A percentile compares a stretch with the other conserved stretches of the same genome.
Evolutionary conservation across 2,888 invertebrate genomes (phyloP).

Genomic region (Neria commutata): DNA sequence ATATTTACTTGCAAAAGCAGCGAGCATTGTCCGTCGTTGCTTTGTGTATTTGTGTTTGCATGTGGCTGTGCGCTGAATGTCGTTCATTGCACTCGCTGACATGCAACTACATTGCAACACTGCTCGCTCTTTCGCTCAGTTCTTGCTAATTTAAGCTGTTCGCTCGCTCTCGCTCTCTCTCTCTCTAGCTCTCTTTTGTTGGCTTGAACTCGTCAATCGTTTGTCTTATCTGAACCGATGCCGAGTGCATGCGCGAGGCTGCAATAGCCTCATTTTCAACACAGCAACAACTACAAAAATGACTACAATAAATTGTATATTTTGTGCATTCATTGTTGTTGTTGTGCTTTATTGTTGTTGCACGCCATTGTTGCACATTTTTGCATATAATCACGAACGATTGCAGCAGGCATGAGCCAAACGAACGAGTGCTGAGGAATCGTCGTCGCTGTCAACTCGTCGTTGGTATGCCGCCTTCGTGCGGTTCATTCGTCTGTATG

Average conservation of each 20-base stretch:
- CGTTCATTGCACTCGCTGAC: constrained; percentile 56
- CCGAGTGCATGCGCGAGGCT: constrained; percentile 1
- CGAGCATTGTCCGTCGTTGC: not conserved
- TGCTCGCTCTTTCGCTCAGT: no score
- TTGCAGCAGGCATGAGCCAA: no score
- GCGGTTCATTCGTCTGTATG: not conserved
- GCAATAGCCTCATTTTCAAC: constrained; percentile 44
- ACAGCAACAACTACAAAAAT: no score
- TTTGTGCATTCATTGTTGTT: no score
- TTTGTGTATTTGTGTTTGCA: not conserved
- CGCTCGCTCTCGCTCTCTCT: no score
- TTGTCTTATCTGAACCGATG: no score
- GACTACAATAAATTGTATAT: no score
- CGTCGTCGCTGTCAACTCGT: constrained; percentile 6
- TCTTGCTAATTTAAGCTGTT: no score
- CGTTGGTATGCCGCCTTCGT: constrained; percentile 17
- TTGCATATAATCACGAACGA: constrained; percentile 35
- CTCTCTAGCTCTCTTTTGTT: no score
- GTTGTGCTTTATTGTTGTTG: constrained; percentile 9
- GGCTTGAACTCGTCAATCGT: not conserved
- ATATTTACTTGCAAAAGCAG: constrained; percentile 9
- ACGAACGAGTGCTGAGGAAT: constrained; percentile 4
- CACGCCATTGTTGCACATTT: constrained; percentile 35
- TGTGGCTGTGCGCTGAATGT: constrained; percentile 48
- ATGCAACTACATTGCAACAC: no score